phyloP scores from a whole-genome alignment of 2,113 vertebrate genomes.

The Chascanopsetta lugubris region DNA sequence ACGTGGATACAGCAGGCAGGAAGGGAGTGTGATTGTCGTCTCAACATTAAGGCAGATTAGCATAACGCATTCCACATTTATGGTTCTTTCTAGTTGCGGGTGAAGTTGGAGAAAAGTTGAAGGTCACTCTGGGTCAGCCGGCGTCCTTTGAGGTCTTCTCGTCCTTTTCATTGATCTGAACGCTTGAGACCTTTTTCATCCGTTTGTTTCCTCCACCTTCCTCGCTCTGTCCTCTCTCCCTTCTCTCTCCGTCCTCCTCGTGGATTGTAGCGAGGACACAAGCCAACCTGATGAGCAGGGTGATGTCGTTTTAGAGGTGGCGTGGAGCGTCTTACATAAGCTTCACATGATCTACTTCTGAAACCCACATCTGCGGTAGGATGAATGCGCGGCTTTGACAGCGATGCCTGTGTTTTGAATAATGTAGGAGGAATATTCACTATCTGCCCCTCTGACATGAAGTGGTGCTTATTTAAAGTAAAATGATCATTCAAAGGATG shows the following conservation, averaged over 20 bases:
- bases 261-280: constrained; percentile 6
- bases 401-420: constrained; percentile 52
- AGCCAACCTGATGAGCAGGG: constrained; percentile 34
- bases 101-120: neutral
- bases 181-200: neutral
- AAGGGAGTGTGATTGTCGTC: neutral
- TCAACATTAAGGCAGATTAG: neutral
- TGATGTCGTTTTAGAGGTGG: constrained; percentile 36
- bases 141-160: neutral
- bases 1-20: neutral
- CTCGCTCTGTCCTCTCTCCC: constrained; percentile 12
- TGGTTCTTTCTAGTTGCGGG: neutral
- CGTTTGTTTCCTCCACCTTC: constrained; percentile 8
- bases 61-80: constrained; percentile 2
- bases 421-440: constrained; percentile 62
- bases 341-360: constrained; percentile 39
- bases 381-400: constrained; percentile 37
- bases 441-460: constrained; percentile 38
- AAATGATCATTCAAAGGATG: constrained; percentile 11
- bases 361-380: constrained; percentile 47
- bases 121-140: neutral
- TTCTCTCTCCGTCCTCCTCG: neutral
- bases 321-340: constrained; percentile 65
- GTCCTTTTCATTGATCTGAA: constrained; percentile 17
- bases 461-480: constrained; percentile 43